Evolutionary conservation across 2,113 vertebrate genomes (phyloP).

Genomic region (Colinus virginianus): DNA sequence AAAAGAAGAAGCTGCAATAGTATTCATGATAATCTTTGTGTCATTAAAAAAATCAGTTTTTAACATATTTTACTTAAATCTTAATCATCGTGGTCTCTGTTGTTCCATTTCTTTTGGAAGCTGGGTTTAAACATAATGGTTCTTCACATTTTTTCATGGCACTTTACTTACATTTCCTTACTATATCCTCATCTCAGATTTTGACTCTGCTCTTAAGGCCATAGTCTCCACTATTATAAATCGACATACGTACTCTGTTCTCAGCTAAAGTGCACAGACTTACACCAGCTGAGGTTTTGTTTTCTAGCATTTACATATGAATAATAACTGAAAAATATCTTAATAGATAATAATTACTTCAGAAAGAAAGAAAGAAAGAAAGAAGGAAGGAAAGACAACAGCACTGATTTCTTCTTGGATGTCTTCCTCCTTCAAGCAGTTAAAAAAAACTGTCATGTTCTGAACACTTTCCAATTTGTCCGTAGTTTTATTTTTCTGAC

Average conservation of each 20-base stretch:
- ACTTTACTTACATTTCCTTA: not conserved
- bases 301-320: not conserved
- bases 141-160: not conserved
- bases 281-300: not conserved
- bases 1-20: not conserved
- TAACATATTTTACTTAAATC: not conserved
- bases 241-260: not conserved
- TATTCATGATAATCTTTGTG: not conserved
- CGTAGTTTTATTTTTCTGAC: constrained; percentile 1
- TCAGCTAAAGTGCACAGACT: not conserved
- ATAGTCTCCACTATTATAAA: not conserved
- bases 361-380: too few species aligned
- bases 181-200: not conserved
- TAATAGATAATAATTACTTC: not conserved
- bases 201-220: not conserved
- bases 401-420: not conserved
- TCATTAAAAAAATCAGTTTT: not conserved
- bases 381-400: not conserved
- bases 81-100: not conserved
- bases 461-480: not conserved
- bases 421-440: not conserved
- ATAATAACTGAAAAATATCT: not conserved
- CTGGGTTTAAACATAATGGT: not conserved
- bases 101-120: not conserved
- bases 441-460: not conserved